phyloP scores from a whole-genome alignment of 35 echinoderm and acorn worm species.

The Ptychodera flava region DNA sequence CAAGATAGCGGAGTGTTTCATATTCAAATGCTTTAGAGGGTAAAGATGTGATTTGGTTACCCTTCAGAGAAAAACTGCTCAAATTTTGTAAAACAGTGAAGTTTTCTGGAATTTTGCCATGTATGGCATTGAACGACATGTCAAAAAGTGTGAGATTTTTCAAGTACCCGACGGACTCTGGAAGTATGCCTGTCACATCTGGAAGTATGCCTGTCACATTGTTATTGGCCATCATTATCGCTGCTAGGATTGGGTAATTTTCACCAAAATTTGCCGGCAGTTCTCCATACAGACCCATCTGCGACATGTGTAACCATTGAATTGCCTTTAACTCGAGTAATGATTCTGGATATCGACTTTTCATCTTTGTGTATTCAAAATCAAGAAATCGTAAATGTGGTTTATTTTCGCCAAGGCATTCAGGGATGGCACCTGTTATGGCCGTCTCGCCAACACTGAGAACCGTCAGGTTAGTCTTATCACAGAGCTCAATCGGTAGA shows the following conservation, averaged over 20 bases:
- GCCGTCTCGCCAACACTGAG: neutral
- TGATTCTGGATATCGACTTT: neutral
- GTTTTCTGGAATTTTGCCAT: neutral
- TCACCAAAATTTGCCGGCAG: neutral
- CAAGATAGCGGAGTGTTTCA: neutral
- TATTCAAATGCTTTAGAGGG: neutral
- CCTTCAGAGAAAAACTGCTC: neutral
- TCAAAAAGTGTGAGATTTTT: neutral
- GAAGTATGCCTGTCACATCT: no score
- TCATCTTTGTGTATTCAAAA: neutral
- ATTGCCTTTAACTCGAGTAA: neutral
- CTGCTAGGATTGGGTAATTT: neutral
- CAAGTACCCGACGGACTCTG: neutral
- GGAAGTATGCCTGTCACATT: neutral
- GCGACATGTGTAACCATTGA: neutral
- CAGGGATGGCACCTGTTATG: neutral
- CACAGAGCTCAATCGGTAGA: neutral
- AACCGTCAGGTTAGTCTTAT: neutral
- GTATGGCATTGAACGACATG: neutral
- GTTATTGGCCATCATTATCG: neutral
- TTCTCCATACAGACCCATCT: neutral
- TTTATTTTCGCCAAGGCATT: neutral
- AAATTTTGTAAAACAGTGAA: neutral
- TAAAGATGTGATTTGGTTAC: neutral
- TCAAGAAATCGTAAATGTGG: neutral